phyloP scores from a whole-genome alignment of 2,888 invertebrate species.

The Lampropteryx suffumata region DNA sequence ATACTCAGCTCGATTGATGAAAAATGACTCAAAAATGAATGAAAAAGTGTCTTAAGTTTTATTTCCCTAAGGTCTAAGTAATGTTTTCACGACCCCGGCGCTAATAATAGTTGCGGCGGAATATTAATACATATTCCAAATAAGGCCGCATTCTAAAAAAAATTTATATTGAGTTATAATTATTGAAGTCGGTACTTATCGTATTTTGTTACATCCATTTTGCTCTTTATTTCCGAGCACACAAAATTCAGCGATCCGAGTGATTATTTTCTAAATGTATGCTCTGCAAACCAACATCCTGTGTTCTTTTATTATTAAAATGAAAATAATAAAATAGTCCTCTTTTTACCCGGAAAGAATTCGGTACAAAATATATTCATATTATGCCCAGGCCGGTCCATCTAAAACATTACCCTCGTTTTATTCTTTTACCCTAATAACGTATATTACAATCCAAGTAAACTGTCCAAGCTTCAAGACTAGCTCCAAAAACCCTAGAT shows the following conservation, averaged over 20 bases:
- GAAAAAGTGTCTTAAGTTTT: conserved; percentile 57
- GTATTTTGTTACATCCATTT: no score
- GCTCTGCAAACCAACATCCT: conserved; percentile 7
- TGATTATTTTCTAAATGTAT: no score
- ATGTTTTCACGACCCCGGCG: conserved; percentile 63
- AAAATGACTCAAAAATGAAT: no score
- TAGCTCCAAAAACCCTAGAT: conserved; percentile 43
- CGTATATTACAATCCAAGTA: conserved; percentile 41
- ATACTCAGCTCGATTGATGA: conserved; percentile 53
- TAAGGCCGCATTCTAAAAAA: conserved; percentile 32
- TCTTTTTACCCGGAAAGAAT: conserved; percentile 7
- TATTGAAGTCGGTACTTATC: no score
- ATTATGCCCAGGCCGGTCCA: conserved; percentile 10
- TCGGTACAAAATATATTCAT: conserved; percentile 18
- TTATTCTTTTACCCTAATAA: conserved; percentile 28
- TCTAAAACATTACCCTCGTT: conserved; percentile 20
- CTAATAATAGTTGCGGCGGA: conserved; percentile 59
- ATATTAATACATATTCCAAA: no score
- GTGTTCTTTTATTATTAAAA: conserved; percentile 5
- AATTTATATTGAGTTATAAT: conserved; percentile 15
- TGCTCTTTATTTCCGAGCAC: no score
- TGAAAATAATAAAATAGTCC: conserved; percentile 8
- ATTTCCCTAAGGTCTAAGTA: conserved; percentile 66
- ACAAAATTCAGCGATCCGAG: no score
- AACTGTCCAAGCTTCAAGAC: conserved; percentile 35